These are phyloP conservation scores for Gephyroberyx darwinii DNA, from an alignment of 2,797 vertebrate species.

Conservation along the genomic window DNA sequence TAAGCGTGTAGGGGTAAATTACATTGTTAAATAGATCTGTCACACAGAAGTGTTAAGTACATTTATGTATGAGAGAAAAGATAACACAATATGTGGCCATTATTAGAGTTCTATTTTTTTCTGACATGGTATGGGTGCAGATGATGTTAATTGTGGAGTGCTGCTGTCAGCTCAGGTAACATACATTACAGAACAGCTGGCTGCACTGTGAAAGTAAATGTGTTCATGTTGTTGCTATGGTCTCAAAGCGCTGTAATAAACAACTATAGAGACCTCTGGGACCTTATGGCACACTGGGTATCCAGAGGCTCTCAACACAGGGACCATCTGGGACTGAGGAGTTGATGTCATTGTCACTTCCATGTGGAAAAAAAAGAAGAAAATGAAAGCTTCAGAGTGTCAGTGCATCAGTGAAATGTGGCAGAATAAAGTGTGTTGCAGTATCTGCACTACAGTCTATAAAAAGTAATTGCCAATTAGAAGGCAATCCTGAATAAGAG, in stretches of 20 bases:
- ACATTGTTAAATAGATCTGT: background rate
- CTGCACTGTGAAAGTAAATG: slow-evolving; percentile 47
- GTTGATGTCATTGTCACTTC: slow-evolving; percentile 58
- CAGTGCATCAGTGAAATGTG: slow-evolving; percentile 74
- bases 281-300: slow-evolving; percentile 44
- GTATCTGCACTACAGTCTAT: slow-evolving; percentile 74
- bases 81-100: background rate
- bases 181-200: slow-evolving; percentile 17
- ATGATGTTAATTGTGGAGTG: slow-evolving; percentile 37
- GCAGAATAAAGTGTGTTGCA: slow-evolving; percentile 68
- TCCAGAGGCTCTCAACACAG: slow-evolving; percentile 22
- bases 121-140: background rate
- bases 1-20: background rate
- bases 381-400: slow-evolving; percentile 66
- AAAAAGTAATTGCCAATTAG: slow-evolving; percentile 83
- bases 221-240: slow-evolving; percentile 57
- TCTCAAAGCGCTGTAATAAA: slow-evolving; percentile 56
- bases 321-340: slow-evolving; percentile 56
- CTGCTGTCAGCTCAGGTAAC: slow-evolving; percentile 31
- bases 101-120: background rate
- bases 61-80: slow-evolving; percentile 2
- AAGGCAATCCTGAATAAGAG: slow-evolving; percentile 73
- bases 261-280: slow-evolving; percentile 38
- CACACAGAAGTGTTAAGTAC: background rate
- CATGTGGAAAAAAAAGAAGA: slow-evolving; percentile 39